Conservation (phyloP, 2,888 invertebrate species). For the Amblyjoppa fuscipennis region DNA sequence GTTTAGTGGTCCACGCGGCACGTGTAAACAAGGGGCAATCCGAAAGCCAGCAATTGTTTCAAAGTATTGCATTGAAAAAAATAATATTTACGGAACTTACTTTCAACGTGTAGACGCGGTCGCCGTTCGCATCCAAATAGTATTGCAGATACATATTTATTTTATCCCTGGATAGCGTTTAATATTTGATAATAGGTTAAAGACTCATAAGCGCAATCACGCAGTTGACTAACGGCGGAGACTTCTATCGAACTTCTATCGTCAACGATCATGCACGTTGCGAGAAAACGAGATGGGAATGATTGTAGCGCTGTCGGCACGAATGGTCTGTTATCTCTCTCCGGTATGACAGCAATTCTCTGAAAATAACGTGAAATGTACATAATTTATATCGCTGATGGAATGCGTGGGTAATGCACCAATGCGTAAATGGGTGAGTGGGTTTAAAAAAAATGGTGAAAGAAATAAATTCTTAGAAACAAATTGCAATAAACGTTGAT, state of each 20-base stretch:
- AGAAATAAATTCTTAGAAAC: too few relatives aligned
- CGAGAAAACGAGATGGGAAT: too few relatives aligned
- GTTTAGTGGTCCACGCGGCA: conserved; percentile 12
- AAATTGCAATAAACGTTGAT: too few relatives aligned
- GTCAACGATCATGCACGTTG: too few relatives aligned
- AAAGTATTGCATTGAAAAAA: background rate
- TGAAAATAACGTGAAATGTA: too few relatives aligned
- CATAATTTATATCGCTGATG: too few relatives aligned
- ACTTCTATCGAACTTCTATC: background rate
- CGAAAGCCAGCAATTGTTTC: background rate
- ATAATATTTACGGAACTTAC: conserved; percentile 85
- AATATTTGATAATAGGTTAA: background rate
- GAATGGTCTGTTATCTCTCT: too few relatives aligned
- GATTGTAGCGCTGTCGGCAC: too few relatives aligned
- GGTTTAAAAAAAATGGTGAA: too few relatives aligned
- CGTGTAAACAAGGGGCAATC: conserved; percentile 50
- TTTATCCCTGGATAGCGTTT: background rate
- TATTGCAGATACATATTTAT: conserved; percentile 91
- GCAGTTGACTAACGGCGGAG: background rate
- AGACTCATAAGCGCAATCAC: background rate
- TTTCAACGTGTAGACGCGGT: conserved; percentile 94
- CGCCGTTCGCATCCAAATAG: conserved; percentile 91
- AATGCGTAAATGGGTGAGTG: too few relatives aligned
- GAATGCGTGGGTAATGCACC: too few relatives aligned
- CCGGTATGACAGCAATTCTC: too few relatives aligned